A percentile compares a stretch with the other conserved stretches of the same genome.
These are phyloP conservation scores for Leptinotarsa lineolata DNA, from an alignment of 1,140 invertebrate species.

Conservation along the genomic window DNA sequence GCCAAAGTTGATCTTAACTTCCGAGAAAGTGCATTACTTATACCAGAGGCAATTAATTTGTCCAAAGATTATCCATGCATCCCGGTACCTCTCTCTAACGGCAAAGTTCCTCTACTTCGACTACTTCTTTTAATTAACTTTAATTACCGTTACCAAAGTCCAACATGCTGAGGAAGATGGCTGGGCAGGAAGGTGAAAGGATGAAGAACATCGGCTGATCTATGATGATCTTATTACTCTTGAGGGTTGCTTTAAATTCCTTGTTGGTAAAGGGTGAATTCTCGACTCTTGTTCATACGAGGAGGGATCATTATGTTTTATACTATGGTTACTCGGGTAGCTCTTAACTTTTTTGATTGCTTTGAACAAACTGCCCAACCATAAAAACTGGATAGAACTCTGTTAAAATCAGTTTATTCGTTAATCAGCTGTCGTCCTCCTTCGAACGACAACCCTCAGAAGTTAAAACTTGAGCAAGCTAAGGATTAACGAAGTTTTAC, in stretches of 20 bases:
- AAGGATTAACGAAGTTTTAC: too few species aligned
- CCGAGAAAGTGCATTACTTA: conserved; percentile 49
- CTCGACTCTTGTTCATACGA: neutral
- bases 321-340: too few species aligned
- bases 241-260: conserved; percentile 27
- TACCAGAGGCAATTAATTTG: conserved; percentile 54
- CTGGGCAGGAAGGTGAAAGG: conserved; percentile 14
- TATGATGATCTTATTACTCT: conserved; percentile 53
- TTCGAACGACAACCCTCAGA: too few species aligned
- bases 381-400: too few species aligned
- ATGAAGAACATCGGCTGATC: conserved; percentile 42
- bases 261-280: conserved; percentile 41
- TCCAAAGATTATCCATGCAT: conserved; percentile 53
- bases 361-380: too few species aligned
- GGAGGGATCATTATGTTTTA: neutral
- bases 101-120: conserved; percentile 36
- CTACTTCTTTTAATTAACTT: conserved; percentile 55
- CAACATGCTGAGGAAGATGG: conserved; percentile 39
- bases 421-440: too few species aligned
- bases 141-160: conserved; percentile 55
- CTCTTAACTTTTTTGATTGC: too few species aligned
- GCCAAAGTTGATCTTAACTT: conserved; percentile 1
- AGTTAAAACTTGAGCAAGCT: too few species aligned
- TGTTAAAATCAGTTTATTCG: too few species aligned
- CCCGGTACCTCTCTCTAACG: conserved; percentile 46